A percentile compares a stretch with the other conserved stretches of the same genome.
phyloP scores from a whole-genome alignment of 1,140 invertebrate species.

The Whitmania pigra region DNA sequence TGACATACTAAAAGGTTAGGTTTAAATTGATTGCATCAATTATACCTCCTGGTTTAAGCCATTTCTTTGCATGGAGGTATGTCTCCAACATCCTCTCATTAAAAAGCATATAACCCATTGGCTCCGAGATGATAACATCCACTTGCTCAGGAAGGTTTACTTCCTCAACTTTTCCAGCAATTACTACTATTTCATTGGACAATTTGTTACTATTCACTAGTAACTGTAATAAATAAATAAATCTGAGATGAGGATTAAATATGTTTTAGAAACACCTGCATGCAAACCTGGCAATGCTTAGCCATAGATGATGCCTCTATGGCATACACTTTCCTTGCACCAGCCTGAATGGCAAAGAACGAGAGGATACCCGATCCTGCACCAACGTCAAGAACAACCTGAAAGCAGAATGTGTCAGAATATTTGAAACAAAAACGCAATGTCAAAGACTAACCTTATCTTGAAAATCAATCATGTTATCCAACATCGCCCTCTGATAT shows the following conservation, averaged over 20 bases:
- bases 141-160: conserved; percentile 85
- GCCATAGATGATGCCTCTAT: conserved; percentile 98
- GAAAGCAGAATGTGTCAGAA: neutral
- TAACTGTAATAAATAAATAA: conserved; percentile 43
- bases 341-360: conserved; percentile 95
- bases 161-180: conserved; percentile 97
- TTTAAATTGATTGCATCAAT: neutral
- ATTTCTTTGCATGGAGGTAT: conserved; percentile 95
- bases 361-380: conserved; percentile 75
- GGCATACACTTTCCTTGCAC: conserved; percentile 89
- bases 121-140: conserved; percentile 95
- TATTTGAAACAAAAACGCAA: conserved; percentile 12
- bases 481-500: conserved; percentile 89
- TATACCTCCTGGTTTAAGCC: conserved; percentile 72
- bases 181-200: conserved; percentile 58
- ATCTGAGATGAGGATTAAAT: neutral
- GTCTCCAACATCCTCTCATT: conserved; percentile 99
- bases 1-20: neutral
- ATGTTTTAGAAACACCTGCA: neutral
- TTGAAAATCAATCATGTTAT: conserved; percentile 82
- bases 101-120: conserved; percentile 99
- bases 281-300: conserved; percentile 70
- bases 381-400: conserved; percentile 86
- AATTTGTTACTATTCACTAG: conserved; percentile 76
- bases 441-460: conserved; percentile 42